These are phyloP conservation scores for Cyanoramphus novaezelandiae DNA, from an alignment of 2,113 vertebrate species.

Conservation along the genomic window DNA sequence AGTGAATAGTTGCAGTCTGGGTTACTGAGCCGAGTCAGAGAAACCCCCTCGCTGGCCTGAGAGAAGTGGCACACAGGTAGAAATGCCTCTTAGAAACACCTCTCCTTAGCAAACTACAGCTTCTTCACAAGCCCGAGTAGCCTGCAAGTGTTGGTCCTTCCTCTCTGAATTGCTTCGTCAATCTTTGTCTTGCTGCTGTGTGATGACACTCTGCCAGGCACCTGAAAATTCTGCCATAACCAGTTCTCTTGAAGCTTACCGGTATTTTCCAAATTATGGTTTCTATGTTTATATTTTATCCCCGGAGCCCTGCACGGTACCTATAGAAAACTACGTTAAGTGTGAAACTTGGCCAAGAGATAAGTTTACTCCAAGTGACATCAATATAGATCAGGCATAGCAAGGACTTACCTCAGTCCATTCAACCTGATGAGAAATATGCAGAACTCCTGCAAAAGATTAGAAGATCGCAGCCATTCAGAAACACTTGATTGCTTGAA, in stretches of 20 bases:
- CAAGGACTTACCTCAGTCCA: background rate
- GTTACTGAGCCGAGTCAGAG: background rate
- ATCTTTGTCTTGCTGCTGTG: background rate
- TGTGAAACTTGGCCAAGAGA: background rate
- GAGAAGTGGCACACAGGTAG: background rate
- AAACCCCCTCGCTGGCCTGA: rapidly evolving
- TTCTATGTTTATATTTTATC: background rate
- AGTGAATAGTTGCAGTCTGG: background rate
- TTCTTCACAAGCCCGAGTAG: background rate
- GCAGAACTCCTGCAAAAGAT: background rate
- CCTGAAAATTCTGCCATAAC: background rate
- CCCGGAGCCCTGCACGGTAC: background rate
- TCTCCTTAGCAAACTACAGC: background rate
- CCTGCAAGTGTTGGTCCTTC: background rate
- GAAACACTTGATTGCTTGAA: background rate
- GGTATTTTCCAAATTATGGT: background rate
- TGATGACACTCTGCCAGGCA: background rate
- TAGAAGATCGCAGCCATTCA: background rate
- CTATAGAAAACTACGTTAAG: background rate
- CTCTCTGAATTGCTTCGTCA: background rate
- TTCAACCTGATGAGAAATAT: background rate
- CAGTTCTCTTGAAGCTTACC: background rate
- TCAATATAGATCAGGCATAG: background rate
- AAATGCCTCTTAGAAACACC: background rate
- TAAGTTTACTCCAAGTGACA: background rate